phyloP scores from a whole-genome alignment of 2,113 vertebrate genomes.

The Petaurus breviceps region DNA sequence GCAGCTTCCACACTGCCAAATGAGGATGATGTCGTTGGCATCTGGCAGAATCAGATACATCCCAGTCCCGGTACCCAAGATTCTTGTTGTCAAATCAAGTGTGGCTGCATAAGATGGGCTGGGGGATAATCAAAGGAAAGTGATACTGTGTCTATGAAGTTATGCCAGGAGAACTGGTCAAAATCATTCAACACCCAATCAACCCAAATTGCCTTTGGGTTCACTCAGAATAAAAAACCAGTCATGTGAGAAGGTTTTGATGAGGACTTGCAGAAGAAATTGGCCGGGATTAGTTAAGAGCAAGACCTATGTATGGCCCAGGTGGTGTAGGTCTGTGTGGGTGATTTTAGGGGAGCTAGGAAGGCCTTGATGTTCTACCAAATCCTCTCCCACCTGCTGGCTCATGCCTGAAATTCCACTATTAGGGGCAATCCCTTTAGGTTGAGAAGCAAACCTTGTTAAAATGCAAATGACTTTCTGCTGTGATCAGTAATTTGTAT shows the following conservation, averaged over 20 bases:
- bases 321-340: neutral
- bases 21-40: conserved; percentile 31
- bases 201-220: neutral
- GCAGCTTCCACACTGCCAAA: conserved; percentile 37
- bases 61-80: neutral
- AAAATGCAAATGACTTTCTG: neutral
- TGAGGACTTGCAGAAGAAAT: conserved; percentile 34
- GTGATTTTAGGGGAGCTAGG: neutral
- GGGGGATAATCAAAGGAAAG: neutral
- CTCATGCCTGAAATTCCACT: neutral
- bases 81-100: conserved; percentile 42
- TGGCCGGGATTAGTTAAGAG: neutral
- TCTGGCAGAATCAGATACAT: conserved; percentile 35
- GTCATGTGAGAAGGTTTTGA: conserved; percentile 2
- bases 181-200: conserved; percentile 3
- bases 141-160: neutral
- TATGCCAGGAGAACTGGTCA: neutral
- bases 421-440: neutral
- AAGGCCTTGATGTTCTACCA: neutral
- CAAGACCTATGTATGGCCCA: neutral
- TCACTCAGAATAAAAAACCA: conserved; percentile 14
- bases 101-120: conserved; percentile 15
- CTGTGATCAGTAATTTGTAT: neutral
- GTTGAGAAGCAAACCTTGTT: conserved; percentile 1
- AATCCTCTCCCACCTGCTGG: neutral